A percentile compares a stretch with the other conserved stretches of the same genome.
Conservation (phyloP, 2,113 vertebrate species). For the Eonycteris spelaea region DNA sequence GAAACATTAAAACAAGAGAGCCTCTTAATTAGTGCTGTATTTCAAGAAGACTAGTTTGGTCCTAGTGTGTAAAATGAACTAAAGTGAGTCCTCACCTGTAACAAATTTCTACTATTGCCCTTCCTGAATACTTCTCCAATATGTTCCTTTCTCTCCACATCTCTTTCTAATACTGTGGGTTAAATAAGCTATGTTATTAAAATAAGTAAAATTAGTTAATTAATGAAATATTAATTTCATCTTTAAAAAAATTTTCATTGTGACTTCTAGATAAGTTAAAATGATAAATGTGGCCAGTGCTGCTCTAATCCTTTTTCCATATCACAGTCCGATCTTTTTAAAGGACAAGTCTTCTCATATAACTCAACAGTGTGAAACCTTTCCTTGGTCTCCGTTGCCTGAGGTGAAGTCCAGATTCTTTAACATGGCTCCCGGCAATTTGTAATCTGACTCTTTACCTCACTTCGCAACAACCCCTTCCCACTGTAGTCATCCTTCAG, state of each 20-base stretch:
- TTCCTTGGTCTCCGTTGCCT: rapidly evolving
- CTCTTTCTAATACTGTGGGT: background rate
- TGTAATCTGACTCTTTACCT: background rate
- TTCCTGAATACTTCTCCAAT: background rate
- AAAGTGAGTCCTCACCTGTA: background rate
- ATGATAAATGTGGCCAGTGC: background rate
- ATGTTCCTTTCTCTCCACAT: background rate
- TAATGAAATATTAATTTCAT: background rate
- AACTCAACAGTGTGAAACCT: background rate
- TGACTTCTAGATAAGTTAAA: background rate
- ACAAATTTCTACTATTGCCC: background rate
- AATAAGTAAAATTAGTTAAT: background rate
- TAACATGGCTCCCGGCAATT: background rate
- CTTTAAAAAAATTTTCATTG: background rate
- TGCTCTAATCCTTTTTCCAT: background rate
- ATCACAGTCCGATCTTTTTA: background rate
- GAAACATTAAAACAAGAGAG: background rate
- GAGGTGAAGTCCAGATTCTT: background rate
- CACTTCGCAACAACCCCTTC: background rate
- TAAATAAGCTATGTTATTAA: background rate
- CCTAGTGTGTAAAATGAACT: background rate
- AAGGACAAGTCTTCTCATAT: background rate
- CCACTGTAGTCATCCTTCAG: background rate
- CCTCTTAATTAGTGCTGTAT: background rate
- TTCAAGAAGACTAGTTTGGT: background rate